These are phyloP conservation scores for Epinephelus coioides DNA, from an alignment of 2,797 vertebrate species.

Conservation along the genomic window DNA sequence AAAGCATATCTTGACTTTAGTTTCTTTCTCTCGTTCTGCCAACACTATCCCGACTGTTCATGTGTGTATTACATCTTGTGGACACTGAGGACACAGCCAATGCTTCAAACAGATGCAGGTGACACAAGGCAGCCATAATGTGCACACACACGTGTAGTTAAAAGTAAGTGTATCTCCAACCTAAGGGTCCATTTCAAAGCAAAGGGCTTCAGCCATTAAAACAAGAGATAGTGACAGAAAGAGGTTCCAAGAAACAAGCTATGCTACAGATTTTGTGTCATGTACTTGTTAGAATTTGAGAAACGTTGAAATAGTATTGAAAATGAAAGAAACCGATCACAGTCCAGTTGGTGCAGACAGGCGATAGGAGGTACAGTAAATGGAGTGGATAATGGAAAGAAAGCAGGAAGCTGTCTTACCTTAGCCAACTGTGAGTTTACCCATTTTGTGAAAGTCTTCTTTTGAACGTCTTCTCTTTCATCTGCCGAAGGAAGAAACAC, in stretches of 20 bases:
- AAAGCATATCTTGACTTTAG: too few species aligned
- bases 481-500: slow-evolving; percentile 83
- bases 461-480: slow-evolving; percentile 99
- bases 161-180: too few species aligned
- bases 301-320: not conserved
- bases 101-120: too few species aligned
- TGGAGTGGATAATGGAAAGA: not conserved
- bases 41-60: too few species aligned
- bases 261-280: not conserved
- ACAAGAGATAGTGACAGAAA: not conserved
- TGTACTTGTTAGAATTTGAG: not conserved
- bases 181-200: slow-evolving; percentile 1
- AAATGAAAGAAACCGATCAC: not conserved
- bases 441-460: slow-evolving; percentile 99
- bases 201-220: not conserved
- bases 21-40: too few species aligned
- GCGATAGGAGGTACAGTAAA: not conserved
- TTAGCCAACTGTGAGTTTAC: slow-evolving; percentile 97
- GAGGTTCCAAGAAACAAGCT: not conserved
- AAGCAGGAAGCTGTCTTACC: slow-evolving; percentile 83
- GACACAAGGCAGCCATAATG: too few species aligned
- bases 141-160: too few species aligned
- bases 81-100: too few species aligned
- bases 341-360: not conserved
- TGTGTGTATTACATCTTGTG: too few species aligned